Evolutionary conservation across 2,888 invertebrate genomes (phyloP).

Genomic region (Oxystoma pomonae): DNA sequence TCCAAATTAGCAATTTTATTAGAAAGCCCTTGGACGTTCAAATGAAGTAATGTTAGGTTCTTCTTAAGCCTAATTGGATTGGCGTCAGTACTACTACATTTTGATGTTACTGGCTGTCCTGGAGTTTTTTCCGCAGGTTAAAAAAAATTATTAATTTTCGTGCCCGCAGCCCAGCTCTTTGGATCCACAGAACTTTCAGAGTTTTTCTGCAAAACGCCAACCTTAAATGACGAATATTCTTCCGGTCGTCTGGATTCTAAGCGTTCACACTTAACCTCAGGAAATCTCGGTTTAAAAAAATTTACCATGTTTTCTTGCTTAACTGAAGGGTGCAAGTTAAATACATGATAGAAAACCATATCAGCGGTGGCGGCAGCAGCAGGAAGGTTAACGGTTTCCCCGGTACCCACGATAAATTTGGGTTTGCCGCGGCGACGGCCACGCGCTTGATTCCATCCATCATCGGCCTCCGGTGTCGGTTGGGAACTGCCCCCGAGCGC

Average conservation of each 20-base stretch:
- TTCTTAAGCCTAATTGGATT: background rate
- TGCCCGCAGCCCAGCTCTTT: background rate
- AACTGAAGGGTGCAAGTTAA: background rate
- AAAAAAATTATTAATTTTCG: background rate
- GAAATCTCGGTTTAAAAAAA: background rate
- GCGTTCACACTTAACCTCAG: background rate
- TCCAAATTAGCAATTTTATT: background rate
- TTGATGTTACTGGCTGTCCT: background rate
- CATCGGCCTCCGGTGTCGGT: background rate
- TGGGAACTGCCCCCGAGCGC: background rate
- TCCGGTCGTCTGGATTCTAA: background rate
- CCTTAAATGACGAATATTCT: too few species aligned
- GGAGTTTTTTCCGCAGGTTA: background rate
- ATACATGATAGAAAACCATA: background rate
- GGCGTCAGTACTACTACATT: background rate
- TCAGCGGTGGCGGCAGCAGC: background rate
- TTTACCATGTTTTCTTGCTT: background rate
- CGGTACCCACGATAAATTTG: background rate
- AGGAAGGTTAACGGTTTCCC: background rate
- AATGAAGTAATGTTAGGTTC: background rate
- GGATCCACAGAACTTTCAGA: background rate
- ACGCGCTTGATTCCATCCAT: too few species aligned
- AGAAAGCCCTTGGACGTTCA: background rate
- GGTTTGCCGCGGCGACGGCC: background rate
- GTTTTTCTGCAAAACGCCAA: background rate